Percentiles rank a stretch among this genome's conserved stretches.
Evolutionary conservation across 1,140 invertebrate genomes (phyloP).

Genomic region (Vanessa tameamea): DNA sequence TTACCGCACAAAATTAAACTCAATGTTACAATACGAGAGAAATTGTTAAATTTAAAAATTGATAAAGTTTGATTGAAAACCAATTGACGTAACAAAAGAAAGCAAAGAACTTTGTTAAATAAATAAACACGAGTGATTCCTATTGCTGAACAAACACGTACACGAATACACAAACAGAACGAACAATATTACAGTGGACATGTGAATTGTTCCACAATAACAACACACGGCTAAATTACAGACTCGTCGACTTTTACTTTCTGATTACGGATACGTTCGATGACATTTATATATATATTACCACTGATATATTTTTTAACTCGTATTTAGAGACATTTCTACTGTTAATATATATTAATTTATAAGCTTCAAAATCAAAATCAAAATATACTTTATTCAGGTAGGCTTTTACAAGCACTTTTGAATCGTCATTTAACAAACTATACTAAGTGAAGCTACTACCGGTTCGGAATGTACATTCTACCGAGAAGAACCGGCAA

Average conservation of each 20-base stretch:
- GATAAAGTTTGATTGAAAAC: not conserved
- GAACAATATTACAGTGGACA: conserved; percentile 11
- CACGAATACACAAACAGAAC: not conserved
- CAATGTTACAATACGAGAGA: too few relatives aligned
- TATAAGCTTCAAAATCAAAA: not conserved
- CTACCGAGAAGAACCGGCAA: too few relatives aligned
- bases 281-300: not conserved
- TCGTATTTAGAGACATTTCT: not conserved
- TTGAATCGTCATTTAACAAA: too few relatives aligned
- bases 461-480: too few relatives aligned
- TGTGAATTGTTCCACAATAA: conserved; percentile 1
- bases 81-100: not conserved
- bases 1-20: too few relatives aligned
- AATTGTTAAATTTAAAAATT: too few relatives aligned
- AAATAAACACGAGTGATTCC: not conserved
- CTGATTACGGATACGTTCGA: not conserved
- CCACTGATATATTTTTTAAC: not conserved
- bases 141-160: conserved; percentile 17
- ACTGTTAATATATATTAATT: not conserved
- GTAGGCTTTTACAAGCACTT: too few relatives aligned
- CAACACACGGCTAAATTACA: not conserved
- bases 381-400: too few relatives aligned
- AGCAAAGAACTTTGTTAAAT: not conserved
- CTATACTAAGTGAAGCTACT: too few relatives aligned
- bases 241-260: not conserved